Percentiles rank a stretch among this genome's conserved stretches.
phyloP scores from a whole-genome alignment of 2,113 vertebrate genomes.

The Salvelinus fontinalis region DNA sequence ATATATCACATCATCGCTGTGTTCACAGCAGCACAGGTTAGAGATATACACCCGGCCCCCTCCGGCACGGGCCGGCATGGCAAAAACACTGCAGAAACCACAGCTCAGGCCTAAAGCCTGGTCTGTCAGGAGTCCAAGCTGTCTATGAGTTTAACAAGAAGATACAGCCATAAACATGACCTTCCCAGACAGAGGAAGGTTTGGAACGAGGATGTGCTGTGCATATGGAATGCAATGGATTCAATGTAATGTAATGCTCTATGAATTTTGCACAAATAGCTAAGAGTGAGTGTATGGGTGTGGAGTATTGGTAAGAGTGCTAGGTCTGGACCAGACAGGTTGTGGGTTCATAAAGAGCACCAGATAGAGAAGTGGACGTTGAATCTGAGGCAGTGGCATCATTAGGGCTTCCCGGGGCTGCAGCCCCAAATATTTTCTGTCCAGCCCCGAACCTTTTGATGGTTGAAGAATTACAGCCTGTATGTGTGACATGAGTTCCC shows the following conservation, averaged over 20 bases:
- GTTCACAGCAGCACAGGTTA: constrained; percentile 40
- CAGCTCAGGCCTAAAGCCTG: neutral
- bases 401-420: too few relatives aligned
- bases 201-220: constrained; percentile 1
- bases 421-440: too few relatives aligned
- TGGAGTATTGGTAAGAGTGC: neutral
- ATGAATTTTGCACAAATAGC: neutral
- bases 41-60: constrained; percentile 41
- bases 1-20: constrained; percentile 69
- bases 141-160: neutral
- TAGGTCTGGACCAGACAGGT: neutral
- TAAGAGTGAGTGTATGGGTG: neutral
- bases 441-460: too few relatives aligned
- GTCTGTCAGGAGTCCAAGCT: neutral
- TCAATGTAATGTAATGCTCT: neutral
- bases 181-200: neutral
- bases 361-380: too few relatives aligned
- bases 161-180: neutral
- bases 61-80: neutral
- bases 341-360: too few relatives aligned
- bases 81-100: neutral
- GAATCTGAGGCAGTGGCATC: too few relatives aligned
- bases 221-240: neutral
- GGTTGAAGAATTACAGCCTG: too few relatives aligned
- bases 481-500: too few relatives aligned